phyloP scores from a whole-genome alignment of 2,113 vertebrate genomes.

The Petaurus breviceps region DNA sequence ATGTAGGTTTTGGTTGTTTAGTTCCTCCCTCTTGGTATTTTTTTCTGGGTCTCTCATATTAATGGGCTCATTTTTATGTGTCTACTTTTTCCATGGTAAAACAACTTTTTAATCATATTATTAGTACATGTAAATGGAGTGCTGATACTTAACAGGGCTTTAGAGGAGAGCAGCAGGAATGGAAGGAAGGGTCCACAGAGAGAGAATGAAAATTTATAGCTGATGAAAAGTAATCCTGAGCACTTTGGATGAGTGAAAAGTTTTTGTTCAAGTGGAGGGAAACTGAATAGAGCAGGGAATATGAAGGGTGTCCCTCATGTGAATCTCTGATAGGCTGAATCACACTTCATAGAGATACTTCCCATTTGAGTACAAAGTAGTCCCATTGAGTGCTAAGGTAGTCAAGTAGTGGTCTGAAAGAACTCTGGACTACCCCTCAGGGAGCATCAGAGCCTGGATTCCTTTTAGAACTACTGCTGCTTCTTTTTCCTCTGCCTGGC shows the following conservation, averaged over 20 bases:
- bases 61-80: accelerated
- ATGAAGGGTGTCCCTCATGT: neutral
- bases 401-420: constrained; percentile 35
- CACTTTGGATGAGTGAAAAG: accelerated
- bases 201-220: accelerated
- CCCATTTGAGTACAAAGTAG: neutral
- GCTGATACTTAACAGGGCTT: neutral
- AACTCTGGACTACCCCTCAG: neutral
- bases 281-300: neutral
- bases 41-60: neutral
- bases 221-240: neutral
- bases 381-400: neutral
- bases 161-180: neutral
- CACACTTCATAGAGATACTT: neutral
- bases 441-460: neutral
- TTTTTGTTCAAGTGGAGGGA: constrained; percentile 1
- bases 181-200: neutral
- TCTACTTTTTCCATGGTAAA: constrained; percentile 13
- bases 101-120: neutral
- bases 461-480: neutral
- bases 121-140: neutral
- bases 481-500: neutral
- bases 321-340: neutral
- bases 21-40: neutral
- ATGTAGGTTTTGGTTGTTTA: neutral